These are phyloP conservation scores for Drosophila pseudotakahashii DNA, from an alignment of 2,888 invertebrate species.

Conservation along the genomic window DNA sequence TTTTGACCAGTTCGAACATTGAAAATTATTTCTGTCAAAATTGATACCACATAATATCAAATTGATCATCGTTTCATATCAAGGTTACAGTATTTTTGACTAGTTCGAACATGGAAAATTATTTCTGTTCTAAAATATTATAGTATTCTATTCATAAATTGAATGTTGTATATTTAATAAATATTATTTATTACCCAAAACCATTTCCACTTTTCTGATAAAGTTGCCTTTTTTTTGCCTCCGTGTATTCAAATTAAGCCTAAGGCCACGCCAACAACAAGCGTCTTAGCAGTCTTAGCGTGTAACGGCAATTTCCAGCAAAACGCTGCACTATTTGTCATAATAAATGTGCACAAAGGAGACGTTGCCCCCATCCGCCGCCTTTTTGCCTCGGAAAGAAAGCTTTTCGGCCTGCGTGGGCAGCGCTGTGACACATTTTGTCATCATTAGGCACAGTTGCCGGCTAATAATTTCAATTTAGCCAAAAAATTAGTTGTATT, in stretches of 20 bases:
- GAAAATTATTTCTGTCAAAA: too few species aligned
- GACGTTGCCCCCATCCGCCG: slow-evolving; percentile 11
- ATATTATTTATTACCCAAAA: too few species aligned
- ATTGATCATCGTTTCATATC: too few species aligned
- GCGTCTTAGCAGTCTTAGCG: slow-evolving; percentile 57
- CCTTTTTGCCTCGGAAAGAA: slow-evolving; percentile 49
- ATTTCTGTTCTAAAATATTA: too few species aligned
- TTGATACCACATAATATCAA: too few species aligned
- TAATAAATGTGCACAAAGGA: slow-evolving; percentile 68
- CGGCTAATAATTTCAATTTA: slow-evolving; percentile 79
- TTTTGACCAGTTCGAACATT: too few species aligned
- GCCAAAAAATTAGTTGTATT: slow-evolving; percentile 69
- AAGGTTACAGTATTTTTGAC: too few species aligned
- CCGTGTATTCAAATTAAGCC: slow-evolving; percentile 73
- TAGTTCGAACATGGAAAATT: too few species aligned
- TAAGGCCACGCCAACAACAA: slow-evolving; percentile 63
- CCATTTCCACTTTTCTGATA: not conserved
- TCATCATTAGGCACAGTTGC: slow-evolving; percentile 81
- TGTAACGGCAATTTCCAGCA: slow-evolving; percentile 73
- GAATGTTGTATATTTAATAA: too few species aligned
- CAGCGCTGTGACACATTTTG: slow-evolving; percentile 80
- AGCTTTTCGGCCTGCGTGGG: slow-evolving; percentile 64
- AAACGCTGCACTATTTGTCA: slow-evolving; percentile 78
- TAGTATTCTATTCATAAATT: too few species aligned
- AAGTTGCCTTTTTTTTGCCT: not conserved